Evolutionary conservation across 2,888 invertebrate species (phyloP), one percentile per base, ranked within the genome.

Genomic region (Drosophila anomalata): DNA sequence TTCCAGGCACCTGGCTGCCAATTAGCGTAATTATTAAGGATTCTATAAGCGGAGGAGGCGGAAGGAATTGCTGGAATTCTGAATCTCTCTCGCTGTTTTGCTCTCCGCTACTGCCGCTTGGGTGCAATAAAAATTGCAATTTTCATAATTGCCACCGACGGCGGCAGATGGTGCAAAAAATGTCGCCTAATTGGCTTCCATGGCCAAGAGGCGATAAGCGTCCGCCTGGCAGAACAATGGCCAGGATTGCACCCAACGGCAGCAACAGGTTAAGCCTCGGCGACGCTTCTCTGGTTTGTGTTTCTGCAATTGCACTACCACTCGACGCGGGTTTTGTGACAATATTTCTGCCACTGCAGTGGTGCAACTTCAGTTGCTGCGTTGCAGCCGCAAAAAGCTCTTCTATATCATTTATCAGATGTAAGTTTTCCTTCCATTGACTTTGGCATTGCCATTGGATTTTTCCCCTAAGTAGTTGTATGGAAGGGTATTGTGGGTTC

Each of bases 1-100:
- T 75, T 44, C 57, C 82, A 76, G 78, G 88, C 85, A 89, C 89
- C 85, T 85, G 85, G 85, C 89, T 79, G 89, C 89, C 87, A 88
- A 88, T 88, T 88, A 88, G 87, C 76, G 87, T 86, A 86, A 86
- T 89, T 89, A 88, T 89, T 89, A 89, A 79, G 79, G 79, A 85
- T 82, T 79, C 87, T 69, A 67, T 75, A 60, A 44, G 67, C 44
- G 61, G 46, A 55, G 54, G 74, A 33, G 63, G 53, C 11, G 51
- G 4, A 9, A 6, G 31, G 55, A 31, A 33, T 24, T 5, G 9
- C 17, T 9, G 57, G 48, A 52, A 59, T 59, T 60, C 44, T 47
- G 17, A 42, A 20, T 42, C 41, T 42, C 41, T 20, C 3, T 17
- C 11, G 14, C 11, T 36, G 46, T 22, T 33, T 24, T 20, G 33